Percentiles rank a stretch among this genome's conserved stretches.
Conservation (phyloP, 1,140 invertebrate genomes). For the Acromyrmex charruanus region DNA sequence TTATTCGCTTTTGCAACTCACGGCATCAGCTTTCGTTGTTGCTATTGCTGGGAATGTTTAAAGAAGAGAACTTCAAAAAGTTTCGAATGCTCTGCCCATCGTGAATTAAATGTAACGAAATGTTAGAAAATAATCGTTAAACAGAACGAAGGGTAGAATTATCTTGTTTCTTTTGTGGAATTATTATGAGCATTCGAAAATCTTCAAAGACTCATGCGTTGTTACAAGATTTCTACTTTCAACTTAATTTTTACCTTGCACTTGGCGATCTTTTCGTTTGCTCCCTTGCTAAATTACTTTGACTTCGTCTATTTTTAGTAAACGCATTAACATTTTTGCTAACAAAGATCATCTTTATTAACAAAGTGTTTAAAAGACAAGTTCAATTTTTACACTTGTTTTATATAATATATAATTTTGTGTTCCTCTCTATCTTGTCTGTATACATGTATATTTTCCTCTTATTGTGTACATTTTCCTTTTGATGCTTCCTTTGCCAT, state of each 20-base stretch:
- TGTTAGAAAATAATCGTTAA: conserved; percentile 1
- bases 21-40: neutral
- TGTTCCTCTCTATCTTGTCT: neutral
- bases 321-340: conserved; percentile 46
- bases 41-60: conserved; percentile 15
- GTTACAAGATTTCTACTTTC: neutral
- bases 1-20: conserved; percentile 31
- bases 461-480: conserved; percentile 18
- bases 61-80: neutral
- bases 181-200: neutral
- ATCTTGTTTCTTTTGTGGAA: neutral
- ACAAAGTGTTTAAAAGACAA: conserved; percentile 45
- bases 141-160: neutral
- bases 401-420: neutral
- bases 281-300: conserved; percentile 58
- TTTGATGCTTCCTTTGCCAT: neutral
- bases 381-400: conserved; percentile 33
- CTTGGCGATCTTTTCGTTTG: conserved; percentile 17
- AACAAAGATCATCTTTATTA: conserved; percentile 30
- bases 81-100: conserved; percentile 2
- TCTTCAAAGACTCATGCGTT: neutral
- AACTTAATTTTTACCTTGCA: neutral
- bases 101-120: neutral
- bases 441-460: neutral
- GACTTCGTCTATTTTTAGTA: conserved; percentile 53